Percentiles rank a stretch among this genome's conserved stretches.
These are phyloP conservation scores for Pandemis cinnamomeana DNA, from an alignment of 2,888 invertebrate genomes.

Conservation along the genomic window DNA sequence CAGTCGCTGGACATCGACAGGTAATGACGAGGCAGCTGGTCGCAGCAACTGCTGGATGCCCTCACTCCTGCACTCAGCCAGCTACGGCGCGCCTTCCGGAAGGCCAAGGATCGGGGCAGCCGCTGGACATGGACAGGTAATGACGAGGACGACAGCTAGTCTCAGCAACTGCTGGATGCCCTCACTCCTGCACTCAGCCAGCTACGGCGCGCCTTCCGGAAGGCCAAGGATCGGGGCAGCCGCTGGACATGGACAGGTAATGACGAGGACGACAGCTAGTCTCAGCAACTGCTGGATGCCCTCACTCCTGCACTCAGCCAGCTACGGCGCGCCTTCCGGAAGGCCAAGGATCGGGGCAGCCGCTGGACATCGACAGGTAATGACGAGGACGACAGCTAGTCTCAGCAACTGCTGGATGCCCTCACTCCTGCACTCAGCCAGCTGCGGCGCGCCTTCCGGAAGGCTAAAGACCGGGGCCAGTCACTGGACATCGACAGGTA, in stretches of 20 bases:
- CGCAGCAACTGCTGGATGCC: too few species aligned
- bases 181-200: slow-evolving; percentile 72
- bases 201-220: slow-evolving; percentile 65
- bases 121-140: background rate
- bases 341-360: slow-evolving; percentile 50
- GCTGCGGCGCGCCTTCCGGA: slow-evolving; percentile 66
- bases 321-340: slow-evolving; percentile 68
- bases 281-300: slow-evolving; percentile 66
- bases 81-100: too few species aligned
- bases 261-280: slow-evolving; percentile 47
- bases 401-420: slow-evolving; percentile 66
- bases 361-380: slow-evolving; percentile 63
- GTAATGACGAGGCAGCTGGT: too few species aligned
- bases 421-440: slow-evolving; percentile 72
- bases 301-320: slow-evolving; percentile 72
- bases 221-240: slow-evolving; percentile 52
- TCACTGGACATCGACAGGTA: slow-evolving; percentile 64
- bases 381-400: slow-evolving; percentile 54
- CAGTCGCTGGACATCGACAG: too few species aligned
- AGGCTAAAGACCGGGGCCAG: slow-evolving; percentile 51
- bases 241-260: slow-evolving; percentile 63
- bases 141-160: slow-evolving; percentile 56
- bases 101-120: too few species aligned
- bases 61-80: too few species aligned
- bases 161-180: slow-evolving; percentile 66